Evolutionary conservation across 2,797 vertebrate genomes (phyloP).

Genomic region (Pygocentrus nattereri): DNA sequence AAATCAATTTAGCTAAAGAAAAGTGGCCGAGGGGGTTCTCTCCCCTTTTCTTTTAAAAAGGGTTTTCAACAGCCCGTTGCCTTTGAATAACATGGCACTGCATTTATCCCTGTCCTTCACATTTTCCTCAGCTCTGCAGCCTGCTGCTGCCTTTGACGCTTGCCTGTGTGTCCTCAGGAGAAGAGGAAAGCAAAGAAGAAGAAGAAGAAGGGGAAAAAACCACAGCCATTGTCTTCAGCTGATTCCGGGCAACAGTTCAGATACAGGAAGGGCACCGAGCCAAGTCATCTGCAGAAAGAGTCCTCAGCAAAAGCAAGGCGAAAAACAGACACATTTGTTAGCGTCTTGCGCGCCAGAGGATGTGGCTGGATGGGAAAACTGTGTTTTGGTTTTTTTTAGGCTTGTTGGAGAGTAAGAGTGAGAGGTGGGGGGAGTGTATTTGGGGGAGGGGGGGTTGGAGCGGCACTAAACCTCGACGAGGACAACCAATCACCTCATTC

Average conservation of each 20-base stretch:
- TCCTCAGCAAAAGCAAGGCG: constrained; percentile 41
- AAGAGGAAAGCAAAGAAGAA: constrained; percentile 63
- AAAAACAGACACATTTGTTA: constrained; percentile 65
- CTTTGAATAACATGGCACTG: constrained; percentile 58
- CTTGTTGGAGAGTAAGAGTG: constrained; percentile 20
- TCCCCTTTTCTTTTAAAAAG: constrained; percentile 67
- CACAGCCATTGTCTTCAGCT: constrained; percentile 69
- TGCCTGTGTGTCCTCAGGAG: constrained; percentile 64
- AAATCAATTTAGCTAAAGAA: constrained; percentile 68
- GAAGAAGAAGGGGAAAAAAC: constrained; percentile 54
- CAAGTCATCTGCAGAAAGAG: constrained; percentile 60
- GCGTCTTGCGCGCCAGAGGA: constrained; percentile 65
- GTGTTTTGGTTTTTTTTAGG: constrained; percentile 22
- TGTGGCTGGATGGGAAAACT: constrained; percentile 53
- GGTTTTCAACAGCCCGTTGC: constrained; percentile 60
- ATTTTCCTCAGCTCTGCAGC: constrained; percentile 64
- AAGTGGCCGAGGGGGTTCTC: constrained; percentile 65
- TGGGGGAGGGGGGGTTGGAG: constrained; percentile 48
- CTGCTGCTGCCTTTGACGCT: constrained; percentile 59
- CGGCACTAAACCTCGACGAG: constrained; percentile 79
- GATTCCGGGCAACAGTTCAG: constrained; percentile 72
- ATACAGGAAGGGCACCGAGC: constrained; percentile 62
- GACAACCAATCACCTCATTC: constrained; percentile 85
- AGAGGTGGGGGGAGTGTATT: constrained; percentile 55
- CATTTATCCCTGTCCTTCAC: constrained; percentile 72